phyloP scores from a whole-genome alignment of 1,140 invertebrate species.

The Zaprionus gabonicus region DNA sequence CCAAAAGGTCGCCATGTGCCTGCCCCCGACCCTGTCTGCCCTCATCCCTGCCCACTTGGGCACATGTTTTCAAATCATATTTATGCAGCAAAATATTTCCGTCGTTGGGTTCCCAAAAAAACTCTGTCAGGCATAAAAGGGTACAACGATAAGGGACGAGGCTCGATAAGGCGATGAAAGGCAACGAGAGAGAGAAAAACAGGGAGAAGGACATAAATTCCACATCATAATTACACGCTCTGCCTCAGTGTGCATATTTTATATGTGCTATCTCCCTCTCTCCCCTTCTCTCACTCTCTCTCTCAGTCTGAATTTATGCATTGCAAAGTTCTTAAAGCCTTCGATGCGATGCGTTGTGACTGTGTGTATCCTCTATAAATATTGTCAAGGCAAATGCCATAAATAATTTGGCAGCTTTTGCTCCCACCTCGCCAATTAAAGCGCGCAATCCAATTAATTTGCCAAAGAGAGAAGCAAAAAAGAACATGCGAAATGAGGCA shows the following conservation, averaged over 20 bases:
- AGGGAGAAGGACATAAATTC: constrained; percentile 29
- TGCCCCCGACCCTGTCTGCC: neutral
- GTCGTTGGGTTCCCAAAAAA: constrained; percentile 9
- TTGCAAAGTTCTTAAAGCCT: neutral
- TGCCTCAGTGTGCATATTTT: constrained; percentile 33
- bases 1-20: neutral
- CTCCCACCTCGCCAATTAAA: constrained; percentile 62
- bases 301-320: neutral
- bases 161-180: constrained; percentile 37
- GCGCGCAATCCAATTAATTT: constrained; percentile 66
- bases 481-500: constrained; percentile 10
- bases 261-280: constrained; percentile 1
- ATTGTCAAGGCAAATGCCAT: constrained; percentile 42
- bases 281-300: neutral
- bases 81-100: constrained; percentile 26
- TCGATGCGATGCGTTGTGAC: neutral
- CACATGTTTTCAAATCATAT: constrained; percentile 22
- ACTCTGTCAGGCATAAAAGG: constrained; percentile 21
- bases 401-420: constrained; percentile 51
- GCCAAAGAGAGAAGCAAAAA: constrained; percentile 21
- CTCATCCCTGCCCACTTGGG: neutral
- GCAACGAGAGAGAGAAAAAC: neutral
- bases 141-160: constrained; percentile 10
- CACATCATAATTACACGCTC: constrained; percentile 35
- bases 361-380: neutral